phyloP scores from a whole-genome alignment of 2,113 vertebrate genomes.

The Gallinago media region DNA sequence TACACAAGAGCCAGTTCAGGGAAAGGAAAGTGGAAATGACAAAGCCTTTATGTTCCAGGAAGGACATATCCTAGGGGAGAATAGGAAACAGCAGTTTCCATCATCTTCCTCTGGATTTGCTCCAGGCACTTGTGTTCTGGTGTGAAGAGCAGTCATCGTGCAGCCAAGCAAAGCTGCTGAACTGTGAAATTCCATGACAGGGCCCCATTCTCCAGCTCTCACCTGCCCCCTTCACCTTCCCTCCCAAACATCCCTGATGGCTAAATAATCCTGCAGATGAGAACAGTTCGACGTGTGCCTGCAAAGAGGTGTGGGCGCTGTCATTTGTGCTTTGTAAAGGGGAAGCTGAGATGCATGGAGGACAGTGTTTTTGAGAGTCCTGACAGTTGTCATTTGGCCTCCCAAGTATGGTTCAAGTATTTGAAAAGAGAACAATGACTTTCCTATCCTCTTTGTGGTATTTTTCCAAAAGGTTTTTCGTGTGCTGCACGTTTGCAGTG shows the following conservation, averaged over 20 bases:
- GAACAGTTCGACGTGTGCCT: fast-evolving
- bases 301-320: background rate
- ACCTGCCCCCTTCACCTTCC: fast-evolving
- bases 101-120: background rate
- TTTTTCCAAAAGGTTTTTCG: background rate
- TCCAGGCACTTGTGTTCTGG: background rate
- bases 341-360: background rate
- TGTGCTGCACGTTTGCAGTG: background rate
- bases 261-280: fast-evolving
- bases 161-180: background rate
- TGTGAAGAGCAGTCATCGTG: background rate
- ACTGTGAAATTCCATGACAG: background rate
- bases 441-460: background rate
- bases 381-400: background rate
- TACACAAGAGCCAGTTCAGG: background rate
- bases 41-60: background rate
- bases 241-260: fast-evolving
- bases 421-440: background rate
- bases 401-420: background rate
- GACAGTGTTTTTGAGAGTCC: background rate
- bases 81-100: background rate
- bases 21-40: background rate
- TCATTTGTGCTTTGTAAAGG: background rate
- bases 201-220: background rate
- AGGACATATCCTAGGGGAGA: background rate